Evolutionary conservation across 2,797 vertebrate genomes (phyloP), one percentile per base, ranked within the genome.

Genomic region (Neosalanx taihuensis): DNA sequence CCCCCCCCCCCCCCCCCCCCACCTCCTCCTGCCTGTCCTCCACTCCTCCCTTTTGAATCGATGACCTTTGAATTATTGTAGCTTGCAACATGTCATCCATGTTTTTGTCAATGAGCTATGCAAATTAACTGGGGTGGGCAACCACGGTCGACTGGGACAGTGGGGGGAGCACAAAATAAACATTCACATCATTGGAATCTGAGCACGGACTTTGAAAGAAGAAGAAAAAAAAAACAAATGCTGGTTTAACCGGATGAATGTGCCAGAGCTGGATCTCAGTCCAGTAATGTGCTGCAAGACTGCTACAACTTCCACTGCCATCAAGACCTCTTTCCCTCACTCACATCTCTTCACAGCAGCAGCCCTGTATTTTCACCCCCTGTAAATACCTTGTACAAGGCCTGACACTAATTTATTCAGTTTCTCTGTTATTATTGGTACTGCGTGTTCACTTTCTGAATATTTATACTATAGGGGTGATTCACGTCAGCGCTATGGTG

Each of bases 381-480:
- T 94, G 94, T 94, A 94, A 88, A 94, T 93, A 91, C 84, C 84
- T 75, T 93, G 92, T 94, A 94, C 90, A 93, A 92, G 87, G 91
- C 87, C 92, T 90, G 89, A 92, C 91, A 94, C 92, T 97, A 97
- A 98, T 94, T 96, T 97, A 97, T 96, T 97, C 91, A 91, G 90
- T 80, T 86, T 85, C 85, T 74, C 67, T 35, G 89, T 88, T 82
- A 77, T 88, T 85, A 88, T 85, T 90, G 78, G 87, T 88, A 75
- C 84, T 78, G 78, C 80, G 84, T 87, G 80, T 89, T 85, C 84
- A 80, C 73, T 76, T 78, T 81, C 76, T 82, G 82, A 82, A 79
- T 83, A 82, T 90, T 89, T 89, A 76, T 88, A 89, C 73, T 31
- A 83, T 69, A 83, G 76, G 82, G 82, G 70, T 85, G 76, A 85